Conservation (phyloP, 2,888 invertebrate genomes). For the Drosophila rubida region DNA sequence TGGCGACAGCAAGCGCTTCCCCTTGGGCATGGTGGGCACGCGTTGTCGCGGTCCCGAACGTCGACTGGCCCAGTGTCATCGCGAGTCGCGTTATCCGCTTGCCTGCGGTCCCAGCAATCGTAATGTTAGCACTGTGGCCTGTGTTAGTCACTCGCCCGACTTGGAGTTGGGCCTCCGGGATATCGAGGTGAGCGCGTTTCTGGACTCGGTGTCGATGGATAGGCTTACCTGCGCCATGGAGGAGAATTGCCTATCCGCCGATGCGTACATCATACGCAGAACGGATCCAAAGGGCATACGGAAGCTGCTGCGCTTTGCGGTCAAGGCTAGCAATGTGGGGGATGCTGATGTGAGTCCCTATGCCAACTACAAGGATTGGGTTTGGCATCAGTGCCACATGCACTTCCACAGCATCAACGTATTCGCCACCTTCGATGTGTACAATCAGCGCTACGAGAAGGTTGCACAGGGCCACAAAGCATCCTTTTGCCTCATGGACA, state of each 20-base stretch:
- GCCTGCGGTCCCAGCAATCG: slow-evolving; percentile 62
- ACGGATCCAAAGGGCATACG: slow-evolving; percentile 69
- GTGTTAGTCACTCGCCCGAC: slow-evolving; percentile 70
- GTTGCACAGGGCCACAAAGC: slow-evolving; percentile 82
- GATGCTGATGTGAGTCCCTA: slow-evolving; percentile 80
- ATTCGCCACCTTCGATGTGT: slow-evolving; percentile 80
- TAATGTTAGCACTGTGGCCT: slow-evolving; percentile 76
- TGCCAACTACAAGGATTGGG: slow-evolving; percentile 79
- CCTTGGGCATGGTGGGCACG: slow-evolving; percentile 78
- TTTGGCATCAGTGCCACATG: slow-evolving; percentile 80
- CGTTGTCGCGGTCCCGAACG: slow-evolving; percentile 76
- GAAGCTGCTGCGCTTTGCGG: slow-evolving; percentile 75
- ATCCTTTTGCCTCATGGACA: slow-evolving; percentile 80
- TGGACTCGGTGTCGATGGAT: slow-evolving; percentile 74
- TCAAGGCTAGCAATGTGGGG: slow-evolving; percentile 79
- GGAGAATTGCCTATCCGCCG: slow-evolving; percentile 76
- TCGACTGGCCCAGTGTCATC: slow-evolving; percentile 64
- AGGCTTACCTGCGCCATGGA: slow-evolving; percentile 80
- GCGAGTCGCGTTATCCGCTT: slow-evolving; percentile 68
- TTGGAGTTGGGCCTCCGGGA: slow-evolving; percentile 71
- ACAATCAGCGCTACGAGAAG: slow-evolving; percentile 67
- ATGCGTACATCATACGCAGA: slow-evolving; percentile 73
- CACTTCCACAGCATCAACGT: slow-evolving; percentile 82
- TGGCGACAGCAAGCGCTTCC: slow-evolving; percentile 61
- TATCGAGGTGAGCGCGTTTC: slow-evolving; percentile 64